Base-by-base conservation (phyloP, 2,888 invertebrate species). In the Conchocele bisecta region DNA sequence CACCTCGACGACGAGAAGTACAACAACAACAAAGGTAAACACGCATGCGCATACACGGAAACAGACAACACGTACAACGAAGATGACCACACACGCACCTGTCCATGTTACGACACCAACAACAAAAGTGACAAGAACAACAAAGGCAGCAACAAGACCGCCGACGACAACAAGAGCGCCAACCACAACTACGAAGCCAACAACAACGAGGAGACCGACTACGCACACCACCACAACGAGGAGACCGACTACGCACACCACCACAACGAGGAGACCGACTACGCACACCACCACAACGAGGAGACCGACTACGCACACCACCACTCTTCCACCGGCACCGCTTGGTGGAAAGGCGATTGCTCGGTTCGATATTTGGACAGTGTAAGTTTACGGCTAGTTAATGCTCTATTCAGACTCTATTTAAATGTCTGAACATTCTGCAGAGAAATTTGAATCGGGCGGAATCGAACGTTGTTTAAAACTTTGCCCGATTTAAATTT, bases 341-440 rank as follows among this genome's bases (percentile, higher is more conserved):
- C 41, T 39, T 26, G 76, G 72, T 24, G 72, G 72, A 13, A 15
- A 28, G 3, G 17, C 28, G 0, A 39, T 63, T 13, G 17, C 35
- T 7, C 35, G 77, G 44, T 64, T 58, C 26, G 77, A 77, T 42
- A 67, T 77, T 4, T 77, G 77, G 77, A 77, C 77, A 0, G 44
- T 26, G 77, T 77, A 56, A 56, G 72, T 65, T 31, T 29, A 17
- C 44, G 9, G 13, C 13, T 9, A 9, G 9, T 20, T 17, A 44
- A 9, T 17, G 44, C 17, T 9, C 9, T 44, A 44, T 20, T 13
- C 9, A n/a, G n/a, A n/a, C n/a, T n/a, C n/a, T n/a, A n/a, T n/a
- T n/a, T n/a, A n/a, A n/a, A n/a, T n/a, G n/a, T n/a, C n/a, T n/a
- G n/a, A n/a, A n/a, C n/a, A n/a, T n/a, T n/a, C n/a, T n/a, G n/a